Evolutionary conservation across 2,888 invertebrate genomes (phyloP), one percentile per base, ranked within the genome.

Genomic region (Hirtodrosophila trivittata): DNA sequence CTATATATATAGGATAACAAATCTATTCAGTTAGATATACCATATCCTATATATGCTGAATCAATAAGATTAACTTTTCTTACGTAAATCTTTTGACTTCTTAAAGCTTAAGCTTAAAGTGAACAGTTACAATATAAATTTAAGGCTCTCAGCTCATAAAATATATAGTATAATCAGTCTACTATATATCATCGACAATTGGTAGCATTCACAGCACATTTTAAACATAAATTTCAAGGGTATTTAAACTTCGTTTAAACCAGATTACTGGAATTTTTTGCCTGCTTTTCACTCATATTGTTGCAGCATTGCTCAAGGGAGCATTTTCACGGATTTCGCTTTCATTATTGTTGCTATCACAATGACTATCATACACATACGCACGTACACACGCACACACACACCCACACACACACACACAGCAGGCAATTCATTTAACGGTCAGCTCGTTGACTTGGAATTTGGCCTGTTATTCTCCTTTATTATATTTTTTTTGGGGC

Each of bases 371-470:
- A 26, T 25, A 28, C 37, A 37, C 18, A 38, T 3, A 12, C 9
- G 18, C 37, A 43, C 16, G 38, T 14, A 38, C 32, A 26, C 26
- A 16, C 5, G 38, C 21, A 30, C 8, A 38, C 10, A 28, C 16
- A 12, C 13, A 26, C 30, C 10, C 33, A 41, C 9, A 25, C n/a
- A 30, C 32, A 21, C n/a, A 13, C 30, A 41, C 50, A 13, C 26
- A 39, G 26, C 37, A 42, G 60, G 59, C 68, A 72, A 76, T 75
- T 76, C 67, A 65, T 65, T 65, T 68, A 60, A 68, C 57, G 60
- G 66, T 43, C 57, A 66, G 73, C 55, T 58, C 51, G 63, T 77
- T 77, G 67, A 77, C 67, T 77, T 75, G 73, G 60, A 73, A 54
- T 64, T 62, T 43, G 59, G 58, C 55, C 55, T 63, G 35, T 39